Conservation (phyloP, 2,113 vertebrate species). For the Hyla sarda region DNA sequence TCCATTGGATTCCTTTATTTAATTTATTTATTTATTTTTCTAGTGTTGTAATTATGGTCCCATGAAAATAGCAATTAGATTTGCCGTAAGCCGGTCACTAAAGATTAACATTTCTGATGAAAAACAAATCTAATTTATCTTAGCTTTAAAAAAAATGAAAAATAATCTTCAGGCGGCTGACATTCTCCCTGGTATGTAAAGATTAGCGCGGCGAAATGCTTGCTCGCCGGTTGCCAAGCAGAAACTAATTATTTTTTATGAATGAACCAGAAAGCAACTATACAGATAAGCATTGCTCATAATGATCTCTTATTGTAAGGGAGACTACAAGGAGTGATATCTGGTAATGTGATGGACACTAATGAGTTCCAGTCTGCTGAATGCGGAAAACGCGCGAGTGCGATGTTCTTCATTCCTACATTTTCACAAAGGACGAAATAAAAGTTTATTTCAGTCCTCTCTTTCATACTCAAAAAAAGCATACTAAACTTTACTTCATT, state of each 20-base stretch:
- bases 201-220: slow-evolving; percentile 42
- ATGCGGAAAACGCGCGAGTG: slow-evolving; percentile 38
- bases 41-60: slow-evolving; percentile 19
- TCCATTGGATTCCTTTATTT: neutral
- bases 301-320: slow-evolving; percentile 58
- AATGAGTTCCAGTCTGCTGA: slow-evolving; percentile 53
- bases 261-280: slow-evolving; percentile 53
- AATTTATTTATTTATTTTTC: neutral
- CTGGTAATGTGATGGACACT: slow-evolving; percentile 57
- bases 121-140: slow-evolving; percentile 48
- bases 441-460: slow-evolving; percentile 29
- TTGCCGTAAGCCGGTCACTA: slow-evolving; percentile 35
- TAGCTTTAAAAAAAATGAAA: slow-evolving; percentile 46
- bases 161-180: slow-evolving; percentile 44
- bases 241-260: slow-evolving; percentile 59
- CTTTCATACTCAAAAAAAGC: too few relatives aligned
- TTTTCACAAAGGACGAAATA: slow-evolving; percentile 33
- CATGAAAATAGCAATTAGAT: slow-evolving; percentile 56
- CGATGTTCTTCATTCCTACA: slow-evolving; percentile 25
- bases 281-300: slow-evolving; percentile 57
- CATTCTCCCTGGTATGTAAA: slow-evolving; percentile 25
- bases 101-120: slow-evolving; percentile 51
- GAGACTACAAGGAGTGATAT: slow-evolving; percentile 41
- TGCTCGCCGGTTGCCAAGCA: slow-evolving; percentile 46
- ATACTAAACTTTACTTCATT: too few relatives aligned